phyloP scores from a whole-genome alignment of 2,113 vertebrate species.

The Tapirus terrestris region DNA sequence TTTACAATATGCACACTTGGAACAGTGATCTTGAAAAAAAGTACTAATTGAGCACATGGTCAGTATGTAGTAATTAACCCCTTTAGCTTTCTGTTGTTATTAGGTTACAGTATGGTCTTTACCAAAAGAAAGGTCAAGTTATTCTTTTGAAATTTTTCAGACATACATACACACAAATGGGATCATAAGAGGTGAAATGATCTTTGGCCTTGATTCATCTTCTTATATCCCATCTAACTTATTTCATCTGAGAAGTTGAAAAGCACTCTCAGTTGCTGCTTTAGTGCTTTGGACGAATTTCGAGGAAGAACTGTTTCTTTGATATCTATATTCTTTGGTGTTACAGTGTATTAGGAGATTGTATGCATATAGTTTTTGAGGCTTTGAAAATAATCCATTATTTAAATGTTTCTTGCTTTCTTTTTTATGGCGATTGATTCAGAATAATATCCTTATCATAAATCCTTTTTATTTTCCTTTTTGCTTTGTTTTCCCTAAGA shows the following conservation, averaged over 20 bases:
- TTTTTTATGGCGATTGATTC: not conserved
- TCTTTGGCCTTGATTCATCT: not conserved
- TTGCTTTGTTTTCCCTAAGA: not conserved
- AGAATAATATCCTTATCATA: not conserved
- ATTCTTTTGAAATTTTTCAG: constrained; percentile 13
- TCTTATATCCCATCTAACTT: not conserved
- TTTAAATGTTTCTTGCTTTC: not conserved
- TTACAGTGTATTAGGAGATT: not conserved
- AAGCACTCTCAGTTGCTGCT: not conserved
- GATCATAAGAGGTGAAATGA: not conserved
- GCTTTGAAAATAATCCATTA: not conserved
- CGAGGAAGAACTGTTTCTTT: not conserved
- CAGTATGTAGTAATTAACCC: not conserved
- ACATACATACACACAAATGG: not conserved
- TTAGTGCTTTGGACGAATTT: not conserved
- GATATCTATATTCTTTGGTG: not conserved
- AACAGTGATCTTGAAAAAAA: constrained; percentile 15
- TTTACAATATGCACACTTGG: constrained; percentile 35
- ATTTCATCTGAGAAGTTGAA: not conserved
- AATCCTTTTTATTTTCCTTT: not conserved
- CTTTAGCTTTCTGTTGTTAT: constrained; percentile 22
- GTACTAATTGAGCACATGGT: not conserved
- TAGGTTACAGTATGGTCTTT: not conserved
- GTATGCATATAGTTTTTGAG: not conserved
- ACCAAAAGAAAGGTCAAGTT: not conserved